A percentile compares a stretch with the other conserved stretches of the same genome.
Evolutionary conservation across 1,140 invertebrate genomes (phyloP).

Genomic region (Galleria mellonella): DNA sequence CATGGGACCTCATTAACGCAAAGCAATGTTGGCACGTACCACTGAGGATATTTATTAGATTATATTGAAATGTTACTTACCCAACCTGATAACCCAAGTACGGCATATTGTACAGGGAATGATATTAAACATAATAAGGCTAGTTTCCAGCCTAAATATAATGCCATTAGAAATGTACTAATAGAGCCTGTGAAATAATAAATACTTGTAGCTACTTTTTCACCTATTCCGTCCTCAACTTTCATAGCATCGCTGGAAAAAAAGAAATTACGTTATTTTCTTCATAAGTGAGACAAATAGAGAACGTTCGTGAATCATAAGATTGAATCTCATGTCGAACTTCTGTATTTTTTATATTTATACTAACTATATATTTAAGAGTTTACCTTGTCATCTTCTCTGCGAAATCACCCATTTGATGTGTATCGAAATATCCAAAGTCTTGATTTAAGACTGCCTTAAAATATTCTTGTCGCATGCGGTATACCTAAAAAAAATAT

Average conservation of each 20-base stretch:
- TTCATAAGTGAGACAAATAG: too few species aligned
- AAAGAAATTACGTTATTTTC: constrained; percentile 17
- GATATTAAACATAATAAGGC: constrained; percentile 84
- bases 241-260: constrained; percentile 86
- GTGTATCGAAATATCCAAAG: constrained; percentile 87
- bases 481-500: constrained; percentile 52
- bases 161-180: constrained; percentile 80
- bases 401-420: constrained; percentile 86
- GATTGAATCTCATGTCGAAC: too few species aligned
- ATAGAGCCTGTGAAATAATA: constrained; percentile 80
- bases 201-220: constrained; percentile 87
- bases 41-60: too few species aligned
- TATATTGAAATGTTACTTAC: constrained; percentile 14
- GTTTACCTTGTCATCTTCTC: constrained; percentile 88
- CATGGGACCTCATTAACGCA: too few species aligned
- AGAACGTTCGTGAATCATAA: too few species aligned
- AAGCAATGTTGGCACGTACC: too few species aligned
- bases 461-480: constrained; percentile 75
- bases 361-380: constrained; percentile 4
- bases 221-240: constrained; percentile 90
- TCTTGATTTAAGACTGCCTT: constrained; percentile 79
- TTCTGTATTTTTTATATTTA: too few species aligned
- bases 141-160: constrained; percentile 86
- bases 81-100: constrained; percentile 60
- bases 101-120: constrained; percentile 79